Evolutionary conservation across 2,888 invertebrate species (phyloP).

Genomic region (Stenurella melanura): DNA sequence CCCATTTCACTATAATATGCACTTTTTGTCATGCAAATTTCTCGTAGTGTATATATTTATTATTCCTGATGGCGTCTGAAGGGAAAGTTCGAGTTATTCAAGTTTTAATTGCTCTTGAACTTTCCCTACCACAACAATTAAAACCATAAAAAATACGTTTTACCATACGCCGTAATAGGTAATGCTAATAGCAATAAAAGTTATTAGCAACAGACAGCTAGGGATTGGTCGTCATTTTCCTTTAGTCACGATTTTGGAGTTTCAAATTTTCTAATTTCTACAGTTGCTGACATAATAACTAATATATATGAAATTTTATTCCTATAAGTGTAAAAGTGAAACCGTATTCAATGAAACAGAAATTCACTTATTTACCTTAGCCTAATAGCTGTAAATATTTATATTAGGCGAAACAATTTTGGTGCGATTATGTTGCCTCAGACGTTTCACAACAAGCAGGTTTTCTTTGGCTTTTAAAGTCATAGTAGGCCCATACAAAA

Average conservation of each 20-base stretch:
- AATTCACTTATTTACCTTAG: background rate
- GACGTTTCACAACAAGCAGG: background rate
- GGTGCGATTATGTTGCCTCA: background rate
- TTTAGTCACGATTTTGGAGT: background rate
- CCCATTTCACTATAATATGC: too few relatives aligned
- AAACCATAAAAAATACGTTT: background rate
- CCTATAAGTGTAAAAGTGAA: background rate
- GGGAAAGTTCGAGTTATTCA: constrained; percentile 7
- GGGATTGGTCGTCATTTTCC: background rate
- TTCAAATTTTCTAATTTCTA: background rate
- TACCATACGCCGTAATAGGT: background rate
- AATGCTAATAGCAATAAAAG: background rate
- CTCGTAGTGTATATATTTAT: background rate
- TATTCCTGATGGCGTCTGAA: background rate
- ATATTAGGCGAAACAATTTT: background rate
- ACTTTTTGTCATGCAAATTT: too few relatives aligned
- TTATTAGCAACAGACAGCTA: background rate
- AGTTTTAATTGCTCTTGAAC: background rate
- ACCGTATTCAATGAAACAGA: background rate
- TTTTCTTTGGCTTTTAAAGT: too few relatives aligned
- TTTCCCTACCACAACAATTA: background rate
- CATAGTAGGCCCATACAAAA: too few relatives aligned
- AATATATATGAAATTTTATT: background rate
- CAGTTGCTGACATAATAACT: background rate
- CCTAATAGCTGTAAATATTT: background rate